These are phyloP conservation scores for Desoria tigrina DNA, from an alignment of 2,888 invertebrate species.

Conservation along the genomic window DNA sequence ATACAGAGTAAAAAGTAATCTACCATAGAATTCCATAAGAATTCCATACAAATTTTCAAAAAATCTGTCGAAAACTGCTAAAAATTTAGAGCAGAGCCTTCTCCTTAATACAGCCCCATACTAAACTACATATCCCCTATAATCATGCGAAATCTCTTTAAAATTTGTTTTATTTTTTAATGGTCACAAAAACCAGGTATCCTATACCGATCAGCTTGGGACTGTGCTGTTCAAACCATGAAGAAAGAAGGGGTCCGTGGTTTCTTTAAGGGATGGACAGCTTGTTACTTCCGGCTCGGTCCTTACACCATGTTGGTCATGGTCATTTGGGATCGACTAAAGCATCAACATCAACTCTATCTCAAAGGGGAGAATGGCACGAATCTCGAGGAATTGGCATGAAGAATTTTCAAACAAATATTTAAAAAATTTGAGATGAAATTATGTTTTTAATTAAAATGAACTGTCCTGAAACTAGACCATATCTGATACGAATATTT, in stretches of 20 bases:
- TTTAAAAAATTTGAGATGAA: too few relatives aligned
- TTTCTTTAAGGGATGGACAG: constrained; percentile 86
- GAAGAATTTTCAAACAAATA: too few relatives aligned
- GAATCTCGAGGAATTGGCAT: too few relatives aligned
- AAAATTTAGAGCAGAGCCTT: background rate
- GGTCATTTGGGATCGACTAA: constrained; percentile 76
- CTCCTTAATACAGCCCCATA: background rate
- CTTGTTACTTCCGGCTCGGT: constrained; percentile 82
- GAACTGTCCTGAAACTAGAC: too few relatives aligned
- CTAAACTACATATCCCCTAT: background rate
- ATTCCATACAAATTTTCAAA: too few relatives aligned
- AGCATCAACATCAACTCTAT: constrained; percentile 37
- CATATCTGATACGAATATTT: too few relatives aligned
- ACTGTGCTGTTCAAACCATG: constrained; percentile 76
- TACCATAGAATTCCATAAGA: too few relatives aligned
- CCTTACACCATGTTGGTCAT: constrained; percentile 86
- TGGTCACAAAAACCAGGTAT: constrained; percentile 60
- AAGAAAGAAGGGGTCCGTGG: constrained; percentile 74
- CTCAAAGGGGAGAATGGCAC: background rate
- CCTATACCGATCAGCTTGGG: constrained; percentile 71
- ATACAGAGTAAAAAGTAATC: too few relatives aligned
- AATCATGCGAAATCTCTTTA: too few relatives aligned
- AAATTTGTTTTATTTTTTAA: too few relatives aligned
- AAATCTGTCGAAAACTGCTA: background rate
- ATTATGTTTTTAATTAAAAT: too few relatives aligned